Conservation (phyloP, 2,113 vertebrate species). For the Argyrosomus japonicus region DNA sequence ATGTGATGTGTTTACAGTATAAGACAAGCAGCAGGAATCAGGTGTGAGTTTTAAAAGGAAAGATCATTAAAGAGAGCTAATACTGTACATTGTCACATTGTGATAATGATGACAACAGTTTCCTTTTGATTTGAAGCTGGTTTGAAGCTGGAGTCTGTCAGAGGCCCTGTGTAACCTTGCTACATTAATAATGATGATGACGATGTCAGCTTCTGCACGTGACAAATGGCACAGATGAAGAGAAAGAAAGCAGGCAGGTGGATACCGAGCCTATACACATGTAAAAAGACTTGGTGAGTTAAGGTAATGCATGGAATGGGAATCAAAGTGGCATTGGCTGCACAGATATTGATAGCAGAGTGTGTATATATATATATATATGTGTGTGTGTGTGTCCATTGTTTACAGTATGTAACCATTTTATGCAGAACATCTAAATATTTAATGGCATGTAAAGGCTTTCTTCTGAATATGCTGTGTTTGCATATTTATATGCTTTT, state of each 20-base stretch:
- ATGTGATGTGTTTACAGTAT: constrained; percentile 12
- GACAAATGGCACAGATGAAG: constrained; percentile 23
- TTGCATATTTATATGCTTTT: constrained; percentile 79
- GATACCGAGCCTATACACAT: neutral
- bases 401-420: constrained; percentile 59
- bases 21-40: neutral
- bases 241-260: neutral
- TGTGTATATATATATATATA: neutral
- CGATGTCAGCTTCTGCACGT: constrained; percentile 26
- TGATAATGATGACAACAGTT: constrained; percentile 23
- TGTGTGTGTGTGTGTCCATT: constrained; percentile 16
- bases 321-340: neutral
- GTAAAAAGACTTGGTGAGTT: neutral
- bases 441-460: constrained; percentile 70
- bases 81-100: constrained; percentile 35
- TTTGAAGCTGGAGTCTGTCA: constrained; percentile 41
- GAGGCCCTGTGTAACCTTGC: constrained; percentile 20
- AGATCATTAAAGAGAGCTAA: constrained; percentile 40
- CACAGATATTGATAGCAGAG: constrained; percentile 2
- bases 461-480: constrained; percentile 64
- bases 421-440: constrained; percentile 67
- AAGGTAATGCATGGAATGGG: constrained; percentile 15
- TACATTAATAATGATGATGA: constrained; percentile 46
- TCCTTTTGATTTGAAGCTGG: constrained; percentile 21
- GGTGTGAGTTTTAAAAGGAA: constrained; percentile 11